Conservation (phyloP, 2,888 invertebrate species). For the Spodoptera picta region DNA sequence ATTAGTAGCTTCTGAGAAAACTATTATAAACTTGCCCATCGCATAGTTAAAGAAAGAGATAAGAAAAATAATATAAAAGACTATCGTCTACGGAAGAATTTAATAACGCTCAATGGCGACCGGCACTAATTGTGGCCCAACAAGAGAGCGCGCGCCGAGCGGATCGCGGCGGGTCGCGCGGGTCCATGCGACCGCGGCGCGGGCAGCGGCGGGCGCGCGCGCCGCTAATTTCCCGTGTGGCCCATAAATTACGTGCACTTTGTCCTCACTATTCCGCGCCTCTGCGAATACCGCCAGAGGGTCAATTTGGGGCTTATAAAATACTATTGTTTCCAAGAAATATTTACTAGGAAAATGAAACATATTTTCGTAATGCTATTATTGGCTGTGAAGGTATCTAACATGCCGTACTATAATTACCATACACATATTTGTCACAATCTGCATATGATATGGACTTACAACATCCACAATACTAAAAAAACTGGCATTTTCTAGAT, state of each 20-base stretch:
- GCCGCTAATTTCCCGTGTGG: constrained; percentile 75
- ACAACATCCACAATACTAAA: neutral
- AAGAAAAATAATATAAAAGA: constrained; percentile 1
- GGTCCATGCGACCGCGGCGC: constrained; percentile 19
- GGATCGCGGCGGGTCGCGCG: constrained; percentile 17
- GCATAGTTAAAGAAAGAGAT: neutral
- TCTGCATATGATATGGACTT: no score
- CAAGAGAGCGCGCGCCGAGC: constrained; percentile 21
- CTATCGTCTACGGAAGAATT: constrained; percentile 25
- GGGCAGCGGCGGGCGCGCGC: constrained; percentile 37
- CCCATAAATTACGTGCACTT: constrained; percentile 73
- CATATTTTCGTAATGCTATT: neutral
- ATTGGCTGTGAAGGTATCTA: no score
- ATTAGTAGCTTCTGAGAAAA: no score
- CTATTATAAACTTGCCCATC: no score
- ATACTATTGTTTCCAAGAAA: constrained; percentile 33
- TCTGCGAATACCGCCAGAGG: constrained; percentile 34
- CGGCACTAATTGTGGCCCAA: constrained; percentile 34
- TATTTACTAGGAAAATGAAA: constrained; percentile 7
- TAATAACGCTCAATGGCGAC: constrained; percentile 42
- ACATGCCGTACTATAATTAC: no score
- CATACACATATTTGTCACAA: no score
- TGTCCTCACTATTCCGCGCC: constrained; percentile 59
- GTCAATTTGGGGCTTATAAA: constrained; percentile 37
- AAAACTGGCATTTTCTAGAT: constrained; percentile 24